These are phyloP conservation scores for Argynnis bischoffii DNA, from an alignment of 2,888 invertebrate genomes.

Conservation along the genomic window DNA sequence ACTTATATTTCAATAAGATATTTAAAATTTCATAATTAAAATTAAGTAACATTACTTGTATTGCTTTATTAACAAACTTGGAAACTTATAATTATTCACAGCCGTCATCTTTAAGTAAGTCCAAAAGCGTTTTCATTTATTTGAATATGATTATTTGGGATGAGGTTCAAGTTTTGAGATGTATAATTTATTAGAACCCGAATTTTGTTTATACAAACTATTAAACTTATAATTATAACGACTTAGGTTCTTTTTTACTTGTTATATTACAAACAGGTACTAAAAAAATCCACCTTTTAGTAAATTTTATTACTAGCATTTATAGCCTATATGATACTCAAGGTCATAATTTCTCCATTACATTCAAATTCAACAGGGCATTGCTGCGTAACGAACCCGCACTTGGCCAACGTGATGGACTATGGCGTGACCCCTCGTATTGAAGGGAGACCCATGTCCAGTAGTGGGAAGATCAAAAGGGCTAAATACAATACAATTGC, in stretches of 20 bases:
- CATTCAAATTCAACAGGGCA: too few species aligned
- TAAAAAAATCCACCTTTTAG: too few species aligned
- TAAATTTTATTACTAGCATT: too few species aligned
- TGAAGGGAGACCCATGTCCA: too few species aligned
- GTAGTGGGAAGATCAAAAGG: too few species aligned
- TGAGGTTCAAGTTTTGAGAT: conserved; percentile 20
- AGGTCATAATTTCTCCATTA: too few species aligned
- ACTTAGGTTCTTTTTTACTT: neutral
- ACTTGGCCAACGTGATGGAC: too few species aligned
- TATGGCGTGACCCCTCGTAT: too few species aligned
- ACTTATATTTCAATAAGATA: neutral
- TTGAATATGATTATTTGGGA: conserved; percentile 51
- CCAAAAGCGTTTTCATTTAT: conserved; percentile 43
- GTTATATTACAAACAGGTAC: too few species aligned
- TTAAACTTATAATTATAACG: neutral
- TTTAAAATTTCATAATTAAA: conserved; percentile 15
- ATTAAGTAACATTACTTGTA: conserved; percentile 24
- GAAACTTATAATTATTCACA: conserved; percentile 33
- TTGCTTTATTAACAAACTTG: conserved; percentile 25
- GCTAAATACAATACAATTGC: too few species aligned
- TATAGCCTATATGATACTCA: too few species aligned
- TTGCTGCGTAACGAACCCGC: too few species aligned
- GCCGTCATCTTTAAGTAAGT: conserved; percentile 28
- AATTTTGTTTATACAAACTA: neutral
- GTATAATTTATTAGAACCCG: conserved; percentile 11